phyloP scores from a whole-genome alignment of 2,797 vertebrate species.

The Anas bahamensis region DNA sequence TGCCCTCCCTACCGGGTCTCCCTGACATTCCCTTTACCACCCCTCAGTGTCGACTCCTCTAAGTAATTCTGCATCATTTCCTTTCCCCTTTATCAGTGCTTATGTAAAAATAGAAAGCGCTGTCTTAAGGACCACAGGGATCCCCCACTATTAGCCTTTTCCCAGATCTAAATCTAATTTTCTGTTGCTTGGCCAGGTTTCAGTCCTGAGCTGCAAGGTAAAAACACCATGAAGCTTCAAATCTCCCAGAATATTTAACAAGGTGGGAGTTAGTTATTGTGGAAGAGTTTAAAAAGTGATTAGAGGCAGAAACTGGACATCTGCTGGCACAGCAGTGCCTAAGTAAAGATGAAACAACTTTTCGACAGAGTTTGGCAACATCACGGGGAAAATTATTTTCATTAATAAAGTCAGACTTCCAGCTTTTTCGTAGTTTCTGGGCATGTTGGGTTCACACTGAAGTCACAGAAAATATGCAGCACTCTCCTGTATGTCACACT shows the following conservation, averaged over 20 bases:
- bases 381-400: background rate
- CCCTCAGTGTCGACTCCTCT: background rate
- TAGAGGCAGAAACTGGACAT: constrained; percentile 32
- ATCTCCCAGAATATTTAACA: background rate
- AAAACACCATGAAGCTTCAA: background rate
- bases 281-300: constrained; percentile 24
- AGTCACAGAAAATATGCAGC: background rate
- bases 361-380: background rate
- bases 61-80: background rate
- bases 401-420: background rate
- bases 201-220: background rate
- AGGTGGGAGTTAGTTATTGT: background rate
- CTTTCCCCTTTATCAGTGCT: background rate
- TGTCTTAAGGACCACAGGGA: background rate
- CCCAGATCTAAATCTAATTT: background rate
- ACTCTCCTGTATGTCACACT: background rate
- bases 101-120: background rate
- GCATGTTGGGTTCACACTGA: background rate
- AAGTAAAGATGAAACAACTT: constrained; percentile 21
- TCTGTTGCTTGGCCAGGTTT: background rate
- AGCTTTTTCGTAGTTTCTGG: background rate
- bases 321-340: constrained; percentile 9
- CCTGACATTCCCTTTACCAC: background rate
- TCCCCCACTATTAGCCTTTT: background rate
- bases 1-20: background rate